phyloP scores from a whole-genome alignment of 2,888 invertebrate genomes.

The Tenthredo livida region DNA sequence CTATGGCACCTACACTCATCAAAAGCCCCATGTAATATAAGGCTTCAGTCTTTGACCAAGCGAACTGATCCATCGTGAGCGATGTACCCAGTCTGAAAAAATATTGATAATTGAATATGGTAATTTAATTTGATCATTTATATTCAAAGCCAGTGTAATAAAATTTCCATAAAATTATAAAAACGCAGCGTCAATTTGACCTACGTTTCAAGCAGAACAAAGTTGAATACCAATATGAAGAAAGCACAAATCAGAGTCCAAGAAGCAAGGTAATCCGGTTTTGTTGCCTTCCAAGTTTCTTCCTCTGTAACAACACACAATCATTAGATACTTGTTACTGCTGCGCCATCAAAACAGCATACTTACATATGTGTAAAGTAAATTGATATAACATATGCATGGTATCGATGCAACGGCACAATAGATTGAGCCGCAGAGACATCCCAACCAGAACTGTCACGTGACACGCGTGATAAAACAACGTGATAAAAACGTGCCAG shows the following conservation, averaged over 20 bases:
- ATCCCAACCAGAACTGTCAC: not conserved
- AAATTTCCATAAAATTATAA: not conserved
- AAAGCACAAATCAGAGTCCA: conserved; percentile 91
- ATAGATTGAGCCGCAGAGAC: not conserved
- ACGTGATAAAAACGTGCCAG: conserved; percentile 15
- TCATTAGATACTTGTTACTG: not conserved
- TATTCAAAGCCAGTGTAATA: not conserved
- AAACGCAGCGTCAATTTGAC: conserved; percentile 61
- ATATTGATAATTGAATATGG: not conserved
- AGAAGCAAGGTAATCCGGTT: conserved; percentile 87
- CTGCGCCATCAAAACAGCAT: not conserved
- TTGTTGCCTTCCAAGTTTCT: conserved; percentile 85
- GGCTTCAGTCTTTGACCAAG: conserved; percentile 89
- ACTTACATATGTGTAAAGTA: not conserved
- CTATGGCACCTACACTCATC: conserved; percentile 89
- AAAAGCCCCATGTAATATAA: conserved; percentile 90
- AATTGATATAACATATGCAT: not conserved
- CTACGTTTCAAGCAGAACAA: conserved; percentile 92
- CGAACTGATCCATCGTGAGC: conserved; percentile 94
- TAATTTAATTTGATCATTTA: not conserved
- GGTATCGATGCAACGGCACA: not conserved
- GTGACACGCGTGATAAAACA: not conserved
- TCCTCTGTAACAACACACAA: conserved; percentile 80
- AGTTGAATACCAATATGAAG: conserved; percentile 92
- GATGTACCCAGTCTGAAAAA: conserved; percentile 86